Evolutionary conservation across 2,797 vertebrate species (phyloP).

Genomic region (Tangara arthus): DNA sequence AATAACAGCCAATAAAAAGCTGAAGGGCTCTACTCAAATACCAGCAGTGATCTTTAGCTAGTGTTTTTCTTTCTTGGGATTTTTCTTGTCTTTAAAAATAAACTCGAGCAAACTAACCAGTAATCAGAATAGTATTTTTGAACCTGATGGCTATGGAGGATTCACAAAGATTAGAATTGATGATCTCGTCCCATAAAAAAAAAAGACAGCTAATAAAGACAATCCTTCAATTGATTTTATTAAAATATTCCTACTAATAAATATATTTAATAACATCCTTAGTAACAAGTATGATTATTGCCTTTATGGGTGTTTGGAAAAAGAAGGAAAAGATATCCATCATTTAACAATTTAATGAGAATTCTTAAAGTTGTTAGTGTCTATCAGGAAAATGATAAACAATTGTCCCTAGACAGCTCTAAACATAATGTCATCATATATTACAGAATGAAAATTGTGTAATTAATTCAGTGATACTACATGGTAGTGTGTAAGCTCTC

Average conservation of each 20-base stretch:
- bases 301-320: neutral
- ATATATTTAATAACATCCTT: slow-evolving; percentile 7
- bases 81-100: slow-evolving; percentile 21
- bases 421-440: slow-evolving; percentile 13
- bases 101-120: neutral
- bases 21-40: slow-evolving; percentile 1
- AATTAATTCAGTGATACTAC: slow-evolving; percentile 34
- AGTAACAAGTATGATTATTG: neutral
- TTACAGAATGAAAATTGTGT: neutral
- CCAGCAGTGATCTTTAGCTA: slow-evolving; percentile 8
- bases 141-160: neutral
- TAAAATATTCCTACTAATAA: neutral
- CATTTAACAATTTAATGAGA: slow-evolving; percentile 47
- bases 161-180: neutral
- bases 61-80: neutral
- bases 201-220: neutral
- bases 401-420: slow-evolving; percentile 30
- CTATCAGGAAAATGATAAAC: slow-evolving; percentile 50
- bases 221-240: neutral
- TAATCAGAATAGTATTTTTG: neutral
- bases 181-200: neutral
- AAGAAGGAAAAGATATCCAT: slow-evolving; percentile 14
- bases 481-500: neutral
- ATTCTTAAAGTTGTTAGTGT: slow-evolving; percentile 48
- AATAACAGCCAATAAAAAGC: slow-evolving; percentile 40